phyloP scores from a whole-genome alignment of 2,888 invertebrate species.

The Rugalucina vietnamica region DNA sequence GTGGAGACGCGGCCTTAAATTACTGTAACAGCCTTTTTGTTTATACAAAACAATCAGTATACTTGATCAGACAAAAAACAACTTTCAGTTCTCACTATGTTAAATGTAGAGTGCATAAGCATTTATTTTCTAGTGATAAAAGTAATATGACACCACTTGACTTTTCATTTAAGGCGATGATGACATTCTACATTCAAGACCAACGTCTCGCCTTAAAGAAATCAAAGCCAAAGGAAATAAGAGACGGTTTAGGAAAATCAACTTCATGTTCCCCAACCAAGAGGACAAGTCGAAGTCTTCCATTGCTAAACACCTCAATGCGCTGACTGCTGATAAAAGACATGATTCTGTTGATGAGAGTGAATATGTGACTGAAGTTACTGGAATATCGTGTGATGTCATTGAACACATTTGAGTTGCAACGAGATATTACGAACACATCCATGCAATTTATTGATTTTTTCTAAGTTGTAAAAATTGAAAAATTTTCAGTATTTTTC shows the following conservation, averaged over 20 bases:
- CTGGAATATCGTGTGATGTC: not conserved
- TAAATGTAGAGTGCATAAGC: too few species aligned
- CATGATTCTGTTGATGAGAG: not conserved
- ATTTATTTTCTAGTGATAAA: too few species aligned
- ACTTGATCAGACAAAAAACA: too few species aligned
- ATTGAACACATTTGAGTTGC: not conserved
- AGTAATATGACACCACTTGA: too few species aligned
- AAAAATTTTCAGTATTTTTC: too few species aligned
- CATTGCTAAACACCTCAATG: not conserved
- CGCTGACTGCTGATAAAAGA: not conserved
- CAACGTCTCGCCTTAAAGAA: not conserved
- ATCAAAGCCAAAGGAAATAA: constrained; percentile 33
- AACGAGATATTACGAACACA: too few species aligned
- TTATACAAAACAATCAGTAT: too few species aligned
- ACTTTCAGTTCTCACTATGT: too few species aligned
- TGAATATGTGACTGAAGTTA: not conserved
- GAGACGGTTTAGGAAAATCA: constrained; percentile 39
- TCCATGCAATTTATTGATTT: too few species aligned
- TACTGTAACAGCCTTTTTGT: too few species aligned
- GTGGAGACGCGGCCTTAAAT: too few species aligned
- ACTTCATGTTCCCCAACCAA: constrained; percentile 49
- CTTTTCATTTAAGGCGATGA: not conserved
- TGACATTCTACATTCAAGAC: not conserved
- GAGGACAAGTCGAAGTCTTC: not conserved
- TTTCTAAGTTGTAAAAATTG: too few species aligned